Evolutionary conservation across 2,797 vertebrate genomes (phyloP).

Genomic region (Erithacus rubecula): DNA sequence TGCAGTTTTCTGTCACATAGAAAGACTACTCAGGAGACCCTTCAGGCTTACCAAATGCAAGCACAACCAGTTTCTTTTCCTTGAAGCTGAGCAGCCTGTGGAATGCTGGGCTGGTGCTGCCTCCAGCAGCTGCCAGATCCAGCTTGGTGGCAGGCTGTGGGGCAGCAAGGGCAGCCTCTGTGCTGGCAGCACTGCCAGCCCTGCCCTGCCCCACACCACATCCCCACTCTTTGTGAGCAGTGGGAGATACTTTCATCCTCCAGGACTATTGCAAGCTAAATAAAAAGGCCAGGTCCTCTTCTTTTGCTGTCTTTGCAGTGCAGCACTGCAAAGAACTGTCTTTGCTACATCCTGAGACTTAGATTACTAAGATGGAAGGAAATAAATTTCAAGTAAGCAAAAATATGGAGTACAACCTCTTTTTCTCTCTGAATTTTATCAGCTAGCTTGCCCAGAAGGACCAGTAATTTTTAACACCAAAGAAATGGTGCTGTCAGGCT

Average conservation of each 20-base stretch:
- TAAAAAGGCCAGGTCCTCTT: not conserved
- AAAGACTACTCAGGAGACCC: not conserved
- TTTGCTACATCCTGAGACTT: not conserved
- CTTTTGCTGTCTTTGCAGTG: not conserved
- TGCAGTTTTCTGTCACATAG: not conserved
- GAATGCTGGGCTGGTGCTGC: not conserved
- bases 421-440: not conserved
- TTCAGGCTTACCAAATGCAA: not conserved
- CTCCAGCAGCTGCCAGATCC: not conserved
- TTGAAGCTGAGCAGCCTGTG: not conserved
- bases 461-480: not conserved
- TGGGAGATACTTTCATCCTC: not conserved
- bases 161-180: not conserved
- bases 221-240: not conserved
- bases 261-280: not conserved
- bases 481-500: not conserved
- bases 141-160: not conserved
- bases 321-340: not conserved
- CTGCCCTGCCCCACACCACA: not conserved
- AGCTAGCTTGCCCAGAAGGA: not conserved
- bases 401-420: not conserved
- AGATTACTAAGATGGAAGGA: not conserved
- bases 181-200: not conserved
- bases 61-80: rapidly evolving
- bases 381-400: not conserved